These are phyloP conservation scores for Anguilla pacifica DNA, from an alignment of 2,797 vertebrate genomes.

Conservation along the genomic window DNA sequence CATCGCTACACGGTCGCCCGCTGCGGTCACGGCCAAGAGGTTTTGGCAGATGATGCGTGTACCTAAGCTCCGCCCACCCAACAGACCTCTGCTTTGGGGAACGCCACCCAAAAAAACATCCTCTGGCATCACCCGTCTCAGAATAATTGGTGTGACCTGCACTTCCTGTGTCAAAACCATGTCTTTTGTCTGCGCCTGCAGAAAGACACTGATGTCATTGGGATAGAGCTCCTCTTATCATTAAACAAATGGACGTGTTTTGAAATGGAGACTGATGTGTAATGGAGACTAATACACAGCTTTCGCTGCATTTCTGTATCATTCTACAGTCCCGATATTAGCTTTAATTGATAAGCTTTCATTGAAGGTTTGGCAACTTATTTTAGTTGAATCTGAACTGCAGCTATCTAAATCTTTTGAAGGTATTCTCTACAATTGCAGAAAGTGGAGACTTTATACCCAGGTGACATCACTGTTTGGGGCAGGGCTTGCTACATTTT, in stretches of 20 bases:
- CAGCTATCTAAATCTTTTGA: conserved; percentile 53
- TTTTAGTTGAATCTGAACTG: conserved; percentile 41
- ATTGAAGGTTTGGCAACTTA: not conserved
- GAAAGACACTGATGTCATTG: not conserved
- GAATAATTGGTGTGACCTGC: not conserved
- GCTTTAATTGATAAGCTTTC: not conserved
- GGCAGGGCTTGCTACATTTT: not conserved
- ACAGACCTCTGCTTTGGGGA: not conserved
- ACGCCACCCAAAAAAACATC: not conserved
- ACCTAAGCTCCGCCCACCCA: conserved; percentile 38
- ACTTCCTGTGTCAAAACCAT: not conserved
- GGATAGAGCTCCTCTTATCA: not conserved
- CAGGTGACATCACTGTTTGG: not conserved
- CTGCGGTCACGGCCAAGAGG: conserved; percentile 62
- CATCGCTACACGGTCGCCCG: conserved; percentile 62
- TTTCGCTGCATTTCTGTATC: not conserved
- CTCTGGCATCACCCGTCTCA: not conserved
- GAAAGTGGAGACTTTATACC: not conserved
- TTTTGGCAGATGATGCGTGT: conserved; percentile 67
- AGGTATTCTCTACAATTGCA: not conserved
- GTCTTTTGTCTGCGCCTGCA: not conserved
- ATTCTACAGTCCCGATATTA: not conserved
- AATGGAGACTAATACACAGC: too few relatives aligned
- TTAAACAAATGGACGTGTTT: not conserved
- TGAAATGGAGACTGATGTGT: not conserved